Conservation (phyloP, 2,113 vertebrate species). For the Mola mola region DNA sequence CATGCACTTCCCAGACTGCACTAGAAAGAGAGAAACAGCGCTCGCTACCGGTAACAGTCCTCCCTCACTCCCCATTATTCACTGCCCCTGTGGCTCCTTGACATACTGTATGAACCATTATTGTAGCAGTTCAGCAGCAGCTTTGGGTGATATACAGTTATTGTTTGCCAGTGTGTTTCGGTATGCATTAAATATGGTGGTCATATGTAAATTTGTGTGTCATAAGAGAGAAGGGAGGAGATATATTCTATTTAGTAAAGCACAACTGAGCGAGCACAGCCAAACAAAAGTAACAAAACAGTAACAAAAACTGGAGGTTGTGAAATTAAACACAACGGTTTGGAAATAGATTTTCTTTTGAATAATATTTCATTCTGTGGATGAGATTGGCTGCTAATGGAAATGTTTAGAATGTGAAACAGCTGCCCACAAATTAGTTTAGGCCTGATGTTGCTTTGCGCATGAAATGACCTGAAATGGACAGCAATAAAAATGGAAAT, state of each 20-base stretch:
- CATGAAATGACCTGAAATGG: slow-evolving; percentile 74
- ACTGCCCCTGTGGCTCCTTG: no score
- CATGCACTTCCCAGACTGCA: no score
- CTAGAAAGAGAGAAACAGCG: no score
- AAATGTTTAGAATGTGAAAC: slow-evolving; percentile 72
- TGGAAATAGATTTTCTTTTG: slow-evolving; percentile 39
- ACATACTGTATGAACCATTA: no score
- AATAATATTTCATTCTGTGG: slow-evolving; percentile 64
- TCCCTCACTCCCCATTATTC: no score
- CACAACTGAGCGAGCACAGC: neutral
- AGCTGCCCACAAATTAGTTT: slow-evolving; percentile 71
- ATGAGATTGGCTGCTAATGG: slow-evolving; percentile 56
- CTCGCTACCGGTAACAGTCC: no score
- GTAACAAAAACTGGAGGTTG: neutral
- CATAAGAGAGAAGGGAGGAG: neutral
- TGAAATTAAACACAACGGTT: slow-evolving; percentile 37
- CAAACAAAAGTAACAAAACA: slow-evolving; percentile 16
- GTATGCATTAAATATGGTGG: no score
- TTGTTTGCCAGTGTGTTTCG: no score
- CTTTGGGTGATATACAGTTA: no score
- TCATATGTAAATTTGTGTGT: neutral
- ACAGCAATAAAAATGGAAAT: slow-evolving; percentile 83
- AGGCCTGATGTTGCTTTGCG: slow-evolving; percentile 67
- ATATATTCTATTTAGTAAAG: neutral
- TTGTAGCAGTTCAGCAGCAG: no score